Evolutionary conservation across 2,888 invertebrate species (phyloP).

Genomic region (Scaptomyza polygonia): DNA sequence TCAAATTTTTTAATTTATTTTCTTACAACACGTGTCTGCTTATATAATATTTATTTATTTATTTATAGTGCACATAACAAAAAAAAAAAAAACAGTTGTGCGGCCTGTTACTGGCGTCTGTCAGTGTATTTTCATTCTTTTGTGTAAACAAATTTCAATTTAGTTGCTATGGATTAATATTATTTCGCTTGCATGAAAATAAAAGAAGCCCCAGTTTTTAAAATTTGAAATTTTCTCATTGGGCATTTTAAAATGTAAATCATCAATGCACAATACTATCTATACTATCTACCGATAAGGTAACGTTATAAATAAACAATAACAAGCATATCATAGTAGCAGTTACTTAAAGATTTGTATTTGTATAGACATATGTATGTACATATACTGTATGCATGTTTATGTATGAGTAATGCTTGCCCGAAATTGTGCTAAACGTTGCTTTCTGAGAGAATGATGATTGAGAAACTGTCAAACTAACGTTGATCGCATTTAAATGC

Average conservation of each 20-base stretch:
- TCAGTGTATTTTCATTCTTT: neutral
- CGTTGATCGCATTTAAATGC: constrained; percentile 66
- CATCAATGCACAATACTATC: constrained; percentile 20
- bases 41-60: constrained; percentile 5
- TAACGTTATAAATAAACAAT: constrained; percentile 49
- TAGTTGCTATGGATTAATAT: constrained; percentile 3
- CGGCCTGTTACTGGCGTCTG: constrained; percentile 35
- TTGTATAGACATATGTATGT: neutral
- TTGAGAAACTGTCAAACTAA: constrained; percentile 42
- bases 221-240: neutral
- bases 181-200: constrained; percentile 1
- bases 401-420: constrained; percentile 42
- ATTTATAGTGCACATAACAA: neutral
- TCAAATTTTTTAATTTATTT: constrained; percentile 13
- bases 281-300: constrained; percentile 36
- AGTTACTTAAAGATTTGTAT: constrained; percentile 9
- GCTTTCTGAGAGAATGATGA: constrained; percentile 25
- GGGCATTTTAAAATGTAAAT: neutral
- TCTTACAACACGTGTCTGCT: constrained; percentile 4
- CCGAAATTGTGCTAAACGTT: constrained; percentile 38
- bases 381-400: neutral
- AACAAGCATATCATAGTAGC: constrained; percentile 39
- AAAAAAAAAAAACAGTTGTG: constrained; percentile 44
- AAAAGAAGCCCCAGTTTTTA: constrained; percentile 8
- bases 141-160: neutral